Percentiles rank a stretch among this genome's conserved stretches.
phyloP scores from a whole-genome alignment of 2,888 invertebrate genomes.

The Cryptocheilus praepositus region DNA sequence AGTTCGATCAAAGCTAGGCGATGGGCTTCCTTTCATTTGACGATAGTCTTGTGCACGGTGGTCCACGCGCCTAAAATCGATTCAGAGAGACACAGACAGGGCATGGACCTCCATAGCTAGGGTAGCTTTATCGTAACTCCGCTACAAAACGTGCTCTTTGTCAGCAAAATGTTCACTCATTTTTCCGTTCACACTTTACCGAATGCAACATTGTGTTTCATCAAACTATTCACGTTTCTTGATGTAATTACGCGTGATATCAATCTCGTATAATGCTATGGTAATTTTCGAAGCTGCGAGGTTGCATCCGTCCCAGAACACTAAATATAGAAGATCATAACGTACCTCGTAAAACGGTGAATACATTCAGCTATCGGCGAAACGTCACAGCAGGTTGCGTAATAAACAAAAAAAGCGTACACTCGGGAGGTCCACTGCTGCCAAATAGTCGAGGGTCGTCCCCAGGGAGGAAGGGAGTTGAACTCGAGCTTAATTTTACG shows the following conservation, averaged over 20 bases:
- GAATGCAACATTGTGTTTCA: too few relatives aligned
- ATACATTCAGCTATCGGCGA: too few relatives aligned
- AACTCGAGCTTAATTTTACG: constrained; percentile 65
- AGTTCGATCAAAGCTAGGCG: background rate
- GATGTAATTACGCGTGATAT: too few relatives aligned
- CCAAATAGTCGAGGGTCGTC: constrained; percentile 2
- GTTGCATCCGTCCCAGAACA: too few relatives aligned
- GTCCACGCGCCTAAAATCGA: constrained; percentile 70
- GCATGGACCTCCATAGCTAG: constrained; percentile 62
- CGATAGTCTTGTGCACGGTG: constrained; percentile 38
- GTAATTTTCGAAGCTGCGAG: too few relatives aligned
- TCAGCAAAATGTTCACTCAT: too few relatives aligned
- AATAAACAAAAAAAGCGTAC: constrained; percentile 1
- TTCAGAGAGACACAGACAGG: constrained; percentile 66
- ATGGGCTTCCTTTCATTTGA: constrained; percentile 16
- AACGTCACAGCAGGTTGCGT: background rate
- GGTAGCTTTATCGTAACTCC: constrained; percentile 59
- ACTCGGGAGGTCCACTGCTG: background rate
- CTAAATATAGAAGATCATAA: too few relatives aligned
- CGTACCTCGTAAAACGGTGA: too few relatives aligned
- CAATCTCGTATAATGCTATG: too few relatives aligned
- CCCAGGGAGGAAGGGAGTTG: constrained; percentile 31
- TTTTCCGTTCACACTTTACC: too few relatives aligned
- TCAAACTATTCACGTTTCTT: too few relatives aligned
- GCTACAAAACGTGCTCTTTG: too few relatives aligned